Evolutionary conservation across 2,113 vertebrate genomes (phyloP), one percentile per base, ranked within the genome.

Genomic region (Suricata suricatta): DNA sequence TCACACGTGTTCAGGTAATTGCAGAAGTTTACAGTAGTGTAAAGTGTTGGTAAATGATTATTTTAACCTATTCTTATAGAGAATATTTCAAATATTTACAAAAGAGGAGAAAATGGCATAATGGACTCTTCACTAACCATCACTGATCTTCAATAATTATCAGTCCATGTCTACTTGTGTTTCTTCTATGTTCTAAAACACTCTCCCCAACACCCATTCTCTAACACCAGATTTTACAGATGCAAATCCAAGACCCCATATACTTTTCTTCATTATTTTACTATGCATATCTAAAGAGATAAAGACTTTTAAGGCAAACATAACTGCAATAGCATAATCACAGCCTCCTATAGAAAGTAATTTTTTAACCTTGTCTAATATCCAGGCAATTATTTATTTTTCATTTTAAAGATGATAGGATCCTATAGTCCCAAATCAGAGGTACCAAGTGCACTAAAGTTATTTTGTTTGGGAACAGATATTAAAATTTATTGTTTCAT

Each of bases 41-140:
- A 72, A 92, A 83, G 89, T 88, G 29, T 80, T 83, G 19, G 29
- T 87, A 50, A 82, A 11, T 68, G 27, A 84, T 82, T 93, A 57
- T 77, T 54, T 69, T 79, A 90, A 80, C 21, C 69, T 35, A 54
- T 77, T 47, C 57, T 72, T 64, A 72, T 4, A 13, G 72, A 47
- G 52, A 35, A 81, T 91, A 77, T 91, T 97, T 96, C 2, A 85
- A 77, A 64, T 63, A 68, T 77, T 81, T 33, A 91, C 35, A 68
- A 80, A 72, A 76, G 44, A 31, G 54, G 31, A 76, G 19, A 74
- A 64, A 90, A 74, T 31, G 72, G 10, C 6, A 25, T 50, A 74
- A 63, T 17, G 5, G 64, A 21, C 16, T 88, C 23, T 7, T 17
- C 7, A 13, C 23, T 19, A 2, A 0, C 27, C 19, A 19, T 93